Evolutionary conservation across 2,113 vertebrate species (phyloP), one percentile per base, ranked within the genome.

Genomic region (Takifugu bimaculatus): DNA sequence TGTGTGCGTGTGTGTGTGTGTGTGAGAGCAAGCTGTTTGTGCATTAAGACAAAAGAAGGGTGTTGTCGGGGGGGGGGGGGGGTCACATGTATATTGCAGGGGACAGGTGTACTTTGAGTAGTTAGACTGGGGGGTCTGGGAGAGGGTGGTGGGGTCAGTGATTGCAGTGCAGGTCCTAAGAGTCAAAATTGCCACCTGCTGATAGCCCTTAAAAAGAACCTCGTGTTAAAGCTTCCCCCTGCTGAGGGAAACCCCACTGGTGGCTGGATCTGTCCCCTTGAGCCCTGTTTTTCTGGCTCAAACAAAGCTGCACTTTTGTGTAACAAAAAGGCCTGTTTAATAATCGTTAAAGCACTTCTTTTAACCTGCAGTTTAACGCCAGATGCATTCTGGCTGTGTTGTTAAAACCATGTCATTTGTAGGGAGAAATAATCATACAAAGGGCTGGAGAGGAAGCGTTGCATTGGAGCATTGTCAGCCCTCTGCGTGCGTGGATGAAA

Each of bases 121-220:
- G 70, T 79, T 79, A 82, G 66, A 35, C 63, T 52, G 28, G 52
- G 32, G 32, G 42, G 42, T 60, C 50, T 60, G 9, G n/a, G 48
- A 28, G 52, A 49, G 57, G 65, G 42, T 60, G 13, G 65, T 47
- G 69, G 78, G 68, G 59, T 69, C 62, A 75, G 70, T 70, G 51
- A 61, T 63, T n/a, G 20, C 48, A 35, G 62, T 56, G 74, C 20
- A 81, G 63, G 9, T 55, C 26, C 15, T 45, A 26, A 14, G 52
- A 79, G 75, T 82, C 68, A 66, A 60, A 78, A 81, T 78, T 79
- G 78, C 80, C 81, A 86, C 75, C 79, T 87, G 82, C 78, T 87
- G 68, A 65, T 61, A 39, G 61, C 47, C 32, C 39, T 59, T 73
- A 72, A 75, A 68, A 63, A 66, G 35, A 25, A 26, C 54, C 59